Percentiles rank a stretch among this genome's conserved stretches.
Conservation (phyloP, 2,797 vertebrate genomes). For the Peromyscus nudipes region DNA sequence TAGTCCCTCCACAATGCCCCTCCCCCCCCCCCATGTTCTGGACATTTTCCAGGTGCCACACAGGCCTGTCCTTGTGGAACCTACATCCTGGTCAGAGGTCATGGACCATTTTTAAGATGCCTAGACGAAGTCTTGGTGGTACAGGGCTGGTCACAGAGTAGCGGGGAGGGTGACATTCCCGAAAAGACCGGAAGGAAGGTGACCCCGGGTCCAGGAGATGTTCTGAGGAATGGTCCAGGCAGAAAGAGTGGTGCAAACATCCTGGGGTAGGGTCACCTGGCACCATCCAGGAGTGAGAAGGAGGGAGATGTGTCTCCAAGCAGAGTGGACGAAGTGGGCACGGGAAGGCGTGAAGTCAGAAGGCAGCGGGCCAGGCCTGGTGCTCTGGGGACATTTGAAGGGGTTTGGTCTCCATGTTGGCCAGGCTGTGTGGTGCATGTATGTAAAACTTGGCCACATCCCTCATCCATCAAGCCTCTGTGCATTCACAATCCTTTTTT, state of each 20-base stretch:
- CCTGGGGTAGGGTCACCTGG: neutral
- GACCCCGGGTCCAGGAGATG: neutral
- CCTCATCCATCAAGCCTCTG: neutral
- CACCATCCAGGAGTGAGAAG: neutral
- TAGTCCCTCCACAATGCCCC: too few relatives aligned
- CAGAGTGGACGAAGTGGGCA: rapidly evolving
- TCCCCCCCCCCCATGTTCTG: neutral
- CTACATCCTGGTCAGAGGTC: neutral
- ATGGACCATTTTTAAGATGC: neutral
- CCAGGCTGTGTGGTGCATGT: rapidly evolving
- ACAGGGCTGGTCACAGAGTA: neutral
- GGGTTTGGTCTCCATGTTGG: rapidly evolving
- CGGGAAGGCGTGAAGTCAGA: neutral
- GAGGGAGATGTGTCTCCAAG: neutral
- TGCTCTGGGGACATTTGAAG: rapidly evolving
- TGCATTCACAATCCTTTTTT: neutral
- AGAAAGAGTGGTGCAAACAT: neutral
- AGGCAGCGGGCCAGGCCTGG: rapidly evolving
- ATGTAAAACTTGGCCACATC: neutral
- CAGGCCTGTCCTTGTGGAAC: neutral
- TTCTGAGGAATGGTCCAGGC: neutral
- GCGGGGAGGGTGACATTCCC: neutral
- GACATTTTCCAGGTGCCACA: neutral
- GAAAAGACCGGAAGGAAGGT: neutral
- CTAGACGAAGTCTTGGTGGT: rapidly evolving